Evolutionary conservation across 2,888 invertebrate genomes (phyloP).

Genomic region (Ctenicera cuprea): DNA sequence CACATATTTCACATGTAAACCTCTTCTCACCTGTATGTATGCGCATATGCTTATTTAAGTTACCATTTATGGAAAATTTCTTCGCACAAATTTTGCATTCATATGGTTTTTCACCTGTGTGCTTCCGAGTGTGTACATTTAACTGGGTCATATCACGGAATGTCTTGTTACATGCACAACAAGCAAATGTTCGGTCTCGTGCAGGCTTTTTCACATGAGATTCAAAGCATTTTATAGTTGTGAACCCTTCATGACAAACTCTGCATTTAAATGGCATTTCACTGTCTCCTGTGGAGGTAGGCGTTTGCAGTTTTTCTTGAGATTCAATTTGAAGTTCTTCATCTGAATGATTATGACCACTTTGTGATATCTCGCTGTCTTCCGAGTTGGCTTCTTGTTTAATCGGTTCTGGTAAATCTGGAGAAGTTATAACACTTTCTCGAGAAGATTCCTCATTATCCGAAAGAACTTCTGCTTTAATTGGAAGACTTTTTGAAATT

Average conservation of each 20-base stretch:
- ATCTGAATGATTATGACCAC: neutral
- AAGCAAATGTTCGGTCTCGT: conserved; percentile 61
- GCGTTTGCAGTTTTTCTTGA: conserved; percentile 36
- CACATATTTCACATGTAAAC: conserved; percentile 66
- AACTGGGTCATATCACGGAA: conserved; percentile 68
- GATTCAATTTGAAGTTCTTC: conserved; percentile 38
- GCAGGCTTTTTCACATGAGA: conserved; percentile 61
- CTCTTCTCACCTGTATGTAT: conserved; percentile 64
- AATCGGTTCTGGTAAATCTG: neutral
- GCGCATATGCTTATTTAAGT: conserved; percentile 67
- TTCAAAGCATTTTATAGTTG: conserved; percentile 57
- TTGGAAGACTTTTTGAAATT: neutral
- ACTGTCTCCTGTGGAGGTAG: conserved; percentile 38
- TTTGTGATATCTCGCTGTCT: conserved; percentile 19
- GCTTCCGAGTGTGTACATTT: conserved; percentile 66
- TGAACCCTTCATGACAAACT: conserved; percentile 62
- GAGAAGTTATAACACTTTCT: neutral
- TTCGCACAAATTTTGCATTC: conserved; percentile 65
- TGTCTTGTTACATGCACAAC: conserved; percentile 66
- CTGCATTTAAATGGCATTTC: conserved; percentile 58
- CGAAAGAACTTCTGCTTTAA: conserved; percentile 37
- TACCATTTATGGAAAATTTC: conserved; percentile 68
- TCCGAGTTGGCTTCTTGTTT: conserved; percentile 5
- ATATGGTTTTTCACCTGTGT: conserved; percentile 69
- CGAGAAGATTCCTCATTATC: conserved; percentile 9